Base-by-base conservation (phyloP, 2,888 invertebrate genomes). In the Drosophila algonquin region DNA sequence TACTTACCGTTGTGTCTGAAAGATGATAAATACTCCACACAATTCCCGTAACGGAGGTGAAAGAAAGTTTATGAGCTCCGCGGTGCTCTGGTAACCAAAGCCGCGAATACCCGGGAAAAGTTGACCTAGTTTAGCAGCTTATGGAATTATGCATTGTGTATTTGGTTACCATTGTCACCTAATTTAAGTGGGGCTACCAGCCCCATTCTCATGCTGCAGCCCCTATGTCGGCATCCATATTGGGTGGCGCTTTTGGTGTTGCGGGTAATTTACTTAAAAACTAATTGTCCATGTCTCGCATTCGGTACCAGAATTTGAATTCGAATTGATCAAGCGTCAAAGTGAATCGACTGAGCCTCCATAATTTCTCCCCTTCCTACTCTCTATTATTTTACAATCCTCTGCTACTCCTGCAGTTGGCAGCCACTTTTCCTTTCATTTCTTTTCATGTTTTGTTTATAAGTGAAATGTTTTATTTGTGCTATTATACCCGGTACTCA, bases 81-180 rank as follows among this genome's bases (percentile, higher is more conserved):
- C 24, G 21, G 16, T 30, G 48, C 30, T 18, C 46, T 16, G 27
- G 44, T n/a, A 21, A 12, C 24, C 18, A n/a, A 21, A 24, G 24
- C 8, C n/a, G 32, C 27, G 35, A 58, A 47, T 35, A 32, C 68
- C 35, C 52, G 46, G 58, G 52, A 71, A 48, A 52, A 54, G 48
- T 70, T 48, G 69, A 67, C 67, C 67, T 69, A 67, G 67, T 67
- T 87, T 77, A 87, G 89, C 81, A 75, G 89, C 85, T 89, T 87
- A 84, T 78, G 81, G 71, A 89, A 89, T 84, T 81, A 87, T 89
- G 87, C 87, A 89, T 89, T 84, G 87, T 77, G 73, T 77, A 84
- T 84, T 79, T 84, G 81, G 74, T 70, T 67, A 76, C 72, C 77
- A 62, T 73, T 89, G 85, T 89, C 85, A 79, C 81, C 84, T 89